phyloP scores from a whole-genome alignment of 2,113 vertebrate genomes.

The Indicator maculatus region DNA sequence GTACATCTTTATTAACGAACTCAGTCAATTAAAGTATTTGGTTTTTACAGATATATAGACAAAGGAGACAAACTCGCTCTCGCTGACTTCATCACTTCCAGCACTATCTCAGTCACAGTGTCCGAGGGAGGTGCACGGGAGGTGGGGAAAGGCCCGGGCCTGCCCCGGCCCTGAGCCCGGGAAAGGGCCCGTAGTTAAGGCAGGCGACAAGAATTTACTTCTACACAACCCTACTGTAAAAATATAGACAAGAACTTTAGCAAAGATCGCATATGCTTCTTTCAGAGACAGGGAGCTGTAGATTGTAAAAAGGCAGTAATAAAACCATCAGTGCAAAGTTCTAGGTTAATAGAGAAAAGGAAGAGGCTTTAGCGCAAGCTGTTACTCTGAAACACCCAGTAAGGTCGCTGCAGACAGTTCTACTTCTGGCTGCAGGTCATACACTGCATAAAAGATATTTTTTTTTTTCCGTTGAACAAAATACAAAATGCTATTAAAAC shows the following conservation, averaged over 20 bases:
- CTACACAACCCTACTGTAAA: constrained; percentile 32
- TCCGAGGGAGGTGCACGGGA: not conserved
- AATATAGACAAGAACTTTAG: constrained; percentile 4
- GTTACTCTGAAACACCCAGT: constrained; percentile 25
- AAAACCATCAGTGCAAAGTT: constrained; percentile 70
- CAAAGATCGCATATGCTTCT: constrained; percentile 31
- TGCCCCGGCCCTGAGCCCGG: not conserved
- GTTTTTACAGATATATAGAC: constrained; percentile 56
- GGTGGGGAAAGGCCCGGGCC: not conserved
- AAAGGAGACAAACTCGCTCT: not conserved
- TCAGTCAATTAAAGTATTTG: constrained; percentile 61
- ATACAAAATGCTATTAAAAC: constrained; percentile 63
- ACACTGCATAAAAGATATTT: not conserved
- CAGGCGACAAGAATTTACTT: constrained; percentile 7
- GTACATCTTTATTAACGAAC: constrained; percentile 63
- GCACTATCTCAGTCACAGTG: not conserved
- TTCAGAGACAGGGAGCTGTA: not conserved
- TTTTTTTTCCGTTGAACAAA: constrained; percentile 36
- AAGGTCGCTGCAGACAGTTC: not conserved
- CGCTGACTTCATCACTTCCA: not conserved
- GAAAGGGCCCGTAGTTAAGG: constrained; percentile 47
- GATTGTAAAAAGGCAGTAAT: constrained; percentile 54
- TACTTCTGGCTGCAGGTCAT: constrained; percentile 1
- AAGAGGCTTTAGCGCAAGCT: constrained; percentile 2
- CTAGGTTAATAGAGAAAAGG: constrained; percentile 34